Evolutionary conservation across 2,113 vertebrate genomes (phyloP).

Genomic region (Stigmatopora argus): DNA sequence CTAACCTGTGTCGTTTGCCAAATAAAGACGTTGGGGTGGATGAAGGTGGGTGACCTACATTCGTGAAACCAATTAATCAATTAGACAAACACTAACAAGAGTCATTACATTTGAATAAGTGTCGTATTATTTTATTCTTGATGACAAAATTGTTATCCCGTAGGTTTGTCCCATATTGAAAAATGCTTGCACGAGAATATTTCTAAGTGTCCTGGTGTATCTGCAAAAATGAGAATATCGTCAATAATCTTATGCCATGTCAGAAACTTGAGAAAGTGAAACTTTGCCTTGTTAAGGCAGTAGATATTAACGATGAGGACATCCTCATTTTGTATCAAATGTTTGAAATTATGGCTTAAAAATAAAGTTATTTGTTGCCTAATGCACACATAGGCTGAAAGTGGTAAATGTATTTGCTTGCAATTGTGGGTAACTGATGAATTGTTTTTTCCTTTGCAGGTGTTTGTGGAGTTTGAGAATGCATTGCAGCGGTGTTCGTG

Average conservation of each 20-base stretch:
- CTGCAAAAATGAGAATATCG: too few species aligned
- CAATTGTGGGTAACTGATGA: background rate
- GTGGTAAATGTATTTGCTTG: background rate
- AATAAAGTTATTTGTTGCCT: background rate
- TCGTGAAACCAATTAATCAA: background rate
- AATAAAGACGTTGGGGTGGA: background rate
- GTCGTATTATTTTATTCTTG: too few species aligned
- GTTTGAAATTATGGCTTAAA: background rate
- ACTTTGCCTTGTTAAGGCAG: background rate
- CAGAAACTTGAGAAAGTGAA: too few species aligned
- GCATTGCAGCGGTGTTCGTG: conserved; percentile 80
- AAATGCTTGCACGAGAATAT: too few species aligned
- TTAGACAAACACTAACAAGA: background rate
- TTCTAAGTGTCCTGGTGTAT: too few species aligned
- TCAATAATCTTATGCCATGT: too few species aligned
- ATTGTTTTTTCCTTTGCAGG: conserved; percentile 62
- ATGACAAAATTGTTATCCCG: too few species aligned
- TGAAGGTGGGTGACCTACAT: conserved; percentile 34
- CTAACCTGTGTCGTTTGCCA: background rate
- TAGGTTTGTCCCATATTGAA: too few species aligned
- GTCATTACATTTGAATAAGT: background rate
- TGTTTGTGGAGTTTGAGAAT: conserved; percentile 94
- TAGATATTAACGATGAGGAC: background rate
- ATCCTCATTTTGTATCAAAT: background rate
- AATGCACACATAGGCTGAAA: background rate